Conservation (phyloP, 2,113 vertebrate genomes). For the Spea bombifrons region DNA sequence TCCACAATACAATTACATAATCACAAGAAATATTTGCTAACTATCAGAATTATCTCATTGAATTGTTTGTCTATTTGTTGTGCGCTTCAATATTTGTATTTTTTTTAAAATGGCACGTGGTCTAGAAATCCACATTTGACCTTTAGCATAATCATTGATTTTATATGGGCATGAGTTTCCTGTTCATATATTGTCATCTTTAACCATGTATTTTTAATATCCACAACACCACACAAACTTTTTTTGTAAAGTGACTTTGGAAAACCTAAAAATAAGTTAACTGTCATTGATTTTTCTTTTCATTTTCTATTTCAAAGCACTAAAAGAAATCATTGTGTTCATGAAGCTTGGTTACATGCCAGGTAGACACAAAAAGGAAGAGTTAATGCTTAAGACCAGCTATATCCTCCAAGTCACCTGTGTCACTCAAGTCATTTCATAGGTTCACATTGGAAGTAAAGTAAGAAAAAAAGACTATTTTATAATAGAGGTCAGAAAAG, state of each 20-base stretch:
- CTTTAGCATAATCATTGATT: too few relatives aligned
- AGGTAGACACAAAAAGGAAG: constrained; percentile 33
- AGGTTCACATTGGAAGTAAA: constrained; percentile 32
- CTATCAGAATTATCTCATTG: too few relatives aligned
- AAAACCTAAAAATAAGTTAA: constrained; percentile 27
- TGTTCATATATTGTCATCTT: neutral
- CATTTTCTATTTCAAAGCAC: constrained; percentile 31
- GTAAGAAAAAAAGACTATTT: neutral
- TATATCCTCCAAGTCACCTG: constrained; percentile 28
- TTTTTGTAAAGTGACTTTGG: constrained; percentile 35
- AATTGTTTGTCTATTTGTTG: too few relatives aligned
- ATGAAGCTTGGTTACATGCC: constrained; percentile 13
- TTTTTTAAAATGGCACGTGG: too few relatives aligned
- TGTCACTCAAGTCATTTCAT: constrained; percentile 32
- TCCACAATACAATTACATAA: too few relatives aligned
- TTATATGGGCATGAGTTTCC: neutral
- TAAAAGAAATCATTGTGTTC: constrained; percentile 31
- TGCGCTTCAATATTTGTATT: too few relatives aligned
- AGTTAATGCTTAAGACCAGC: constrained; percentile 39
- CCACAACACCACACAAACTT: constrained; percentile 19
- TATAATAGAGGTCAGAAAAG: constrained; percentile 20
- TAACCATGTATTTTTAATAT: neutral
- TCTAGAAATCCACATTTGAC: too few relatives aligned
- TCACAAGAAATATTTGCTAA: too few relatives aligned
- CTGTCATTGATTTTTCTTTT: constrained; percentile 38